Conservation (phyloP, 2,888 invertebrate genomes). For the Lasioglossum figueresi region DNA sequence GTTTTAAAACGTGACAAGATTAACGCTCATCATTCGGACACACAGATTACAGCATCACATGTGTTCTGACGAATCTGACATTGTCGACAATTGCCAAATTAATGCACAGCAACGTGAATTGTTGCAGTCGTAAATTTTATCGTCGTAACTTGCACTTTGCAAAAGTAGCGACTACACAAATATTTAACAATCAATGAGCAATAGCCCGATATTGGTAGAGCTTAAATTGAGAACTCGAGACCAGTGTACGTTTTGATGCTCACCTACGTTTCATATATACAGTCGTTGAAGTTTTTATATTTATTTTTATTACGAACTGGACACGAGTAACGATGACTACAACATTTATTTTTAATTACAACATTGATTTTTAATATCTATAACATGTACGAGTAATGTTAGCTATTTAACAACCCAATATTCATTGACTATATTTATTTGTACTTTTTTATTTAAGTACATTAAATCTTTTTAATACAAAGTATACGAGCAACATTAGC, state of each 20-base stretch:
- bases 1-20: neutral
- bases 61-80: slow-evolving; percentile 21
- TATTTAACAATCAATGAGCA: neutral
- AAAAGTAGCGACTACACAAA: neutral
- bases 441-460: neutral
- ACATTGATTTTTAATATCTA: neutral
- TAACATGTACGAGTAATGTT: neutral
- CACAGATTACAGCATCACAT: neutral
- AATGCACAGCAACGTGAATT: slow-evolving; percentile 11
- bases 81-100: slow-evolving; percentile 10
- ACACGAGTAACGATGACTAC: neutral
- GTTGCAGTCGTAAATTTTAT: neutral
- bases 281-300: neutral
- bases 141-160: neutral
- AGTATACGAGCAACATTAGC: neutral
- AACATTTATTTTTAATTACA: neutral
- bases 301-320: neutral
- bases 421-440: neutral
- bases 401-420: too few relatives aligned
- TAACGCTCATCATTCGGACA: neutral
- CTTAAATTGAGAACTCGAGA: neutral
- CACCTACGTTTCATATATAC: neutral
- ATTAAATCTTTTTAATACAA: neutral
- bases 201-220: neutral
- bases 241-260: neutral